These are phyloP conservation scores for Netelia inedita DNA, from an alignment of 2,888 invertebrate species.

Conservation along the genomic window DNA sequence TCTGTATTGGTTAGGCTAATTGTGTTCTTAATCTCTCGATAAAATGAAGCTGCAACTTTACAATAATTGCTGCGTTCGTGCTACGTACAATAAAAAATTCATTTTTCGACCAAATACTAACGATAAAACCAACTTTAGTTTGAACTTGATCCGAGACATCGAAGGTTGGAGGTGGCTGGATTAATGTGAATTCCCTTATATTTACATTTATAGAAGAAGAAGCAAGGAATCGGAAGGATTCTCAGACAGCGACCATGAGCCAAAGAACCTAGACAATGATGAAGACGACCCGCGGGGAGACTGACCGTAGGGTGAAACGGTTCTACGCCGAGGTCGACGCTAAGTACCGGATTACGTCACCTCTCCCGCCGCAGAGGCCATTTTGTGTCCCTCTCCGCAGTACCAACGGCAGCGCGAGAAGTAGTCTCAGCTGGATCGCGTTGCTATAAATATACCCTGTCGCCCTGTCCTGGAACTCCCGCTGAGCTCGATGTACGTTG, in stretches of 20 bases:
- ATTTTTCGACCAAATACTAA: too few species aligned
- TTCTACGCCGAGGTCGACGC: conserved; percentile 74
- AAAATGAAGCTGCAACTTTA: too few species aligned
- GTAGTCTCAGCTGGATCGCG: conserved; percentile 66
- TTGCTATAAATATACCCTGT: conserved; percentile 44
- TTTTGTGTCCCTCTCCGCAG: conserved; percentile 51
- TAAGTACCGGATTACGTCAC: conserved; percentile 79
- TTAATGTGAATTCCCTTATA: too few species aligned
- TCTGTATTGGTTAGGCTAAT: too few species aligned
- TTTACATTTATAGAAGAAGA: conserved; percentile 1
- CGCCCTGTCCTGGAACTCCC: conserved; percentile 61
- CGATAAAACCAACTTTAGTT: too few species aligned
- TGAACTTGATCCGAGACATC: too few species aligned
- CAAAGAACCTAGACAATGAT: conserved; percentile 38
- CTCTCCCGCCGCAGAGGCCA: conserved; percentile 66
- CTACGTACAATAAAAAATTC: too few species aligned
- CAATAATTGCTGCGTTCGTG: too few species aligned
- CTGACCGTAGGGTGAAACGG: conserved; percentile 76
- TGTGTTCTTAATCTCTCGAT: too few species aligned
- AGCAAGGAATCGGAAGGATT: conserved; percentile 3
- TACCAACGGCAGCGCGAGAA: conserved; percentile 43
- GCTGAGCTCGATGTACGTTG: conserved; percentile 58
- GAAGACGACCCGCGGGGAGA: conserved; percentile 73
- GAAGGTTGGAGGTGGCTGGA: too few species aligned
- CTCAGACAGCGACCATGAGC: conserved; percentile 11